Evolutionary conservation across 2,888 invertebrate genomes (phyloP), one percentile per base, ranked within the genome.

Genomic region (Junonia oenone): DNA sequence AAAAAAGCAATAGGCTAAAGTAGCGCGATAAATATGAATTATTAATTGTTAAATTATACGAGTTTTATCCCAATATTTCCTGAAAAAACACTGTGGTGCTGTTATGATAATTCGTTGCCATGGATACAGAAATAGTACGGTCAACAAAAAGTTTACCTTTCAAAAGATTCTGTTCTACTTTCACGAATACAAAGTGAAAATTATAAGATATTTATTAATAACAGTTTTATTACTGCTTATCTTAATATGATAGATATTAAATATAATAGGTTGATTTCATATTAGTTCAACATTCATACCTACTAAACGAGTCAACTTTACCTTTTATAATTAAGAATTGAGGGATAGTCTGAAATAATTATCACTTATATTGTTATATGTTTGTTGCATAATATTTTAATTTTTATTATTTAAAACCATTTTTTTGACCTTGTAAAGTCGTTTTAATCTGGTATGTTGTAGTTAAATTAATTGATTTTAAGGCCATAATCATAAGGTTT

Each of bases 361-460:
- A n/a, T n/a, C n/a, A n/a, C n/a, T n/a, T n/a, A n/a, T n/a, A n/a
- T n/a, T n/a, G n/a, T n/a, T n/a, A n/a, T n/a, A n/a, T n/a, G 33
- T 48, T 13, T 38, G 46, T 53, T 48, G 47, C 54, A 43, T 52
- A 46, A 52, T 15, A 11, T 15, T 9, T 48, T 27, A 48, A 33
- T 48, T 43, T 40, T 22, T 22, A 54, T 26, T 54, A 48, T 33
- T 48, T n/a, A 43, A 47, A 48, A 33, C 33, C 38, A 31, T 38
- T 48, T 47, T 47, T 22, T 4, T 26, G 54, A 54, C 54, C 54
- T 54, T 54, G 54, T 40, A 22, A 14, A 13, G 26, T 9, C n/a
- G n/a, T n/a, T n/a, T n/a, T 43, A 26, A 4, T 11, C 15, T n/a
- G 2, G 38, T 53, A 38, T n/a, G 6, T 6, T 13, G 6, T 22